Evolutionary conservation across 2,113 vertebrate genomes (phyloP).

Genomic region (Alethe diademata): DNA sequence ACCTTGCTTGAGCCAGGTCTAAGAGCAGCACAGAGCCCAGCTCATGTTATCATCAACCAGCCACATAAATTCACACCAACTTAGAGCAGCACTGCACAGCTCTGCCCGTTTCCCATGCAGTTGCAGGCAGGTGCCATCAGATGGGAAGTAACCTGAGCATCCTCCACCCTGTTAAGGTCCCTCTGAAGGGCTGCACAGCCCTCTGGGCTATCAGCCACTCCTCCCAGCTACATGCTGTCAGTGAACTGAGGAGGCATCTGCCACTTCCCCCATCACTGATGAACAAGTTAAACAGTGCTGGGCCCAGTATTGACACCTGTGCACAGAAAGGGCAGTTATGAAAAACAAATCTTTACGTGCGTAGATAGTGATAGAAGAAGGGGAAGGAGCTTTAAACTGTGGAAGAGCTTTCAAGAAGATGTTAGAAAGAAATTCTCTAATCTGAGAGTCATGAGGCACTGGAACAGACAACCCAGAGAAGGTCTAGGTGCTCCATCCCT

Average conservation of each 20-base stretch:
- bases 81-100: not conserved
- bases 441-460: not conserved
- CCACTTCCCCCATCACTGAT: not conserved
- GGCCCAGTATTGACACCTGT: not conserved
- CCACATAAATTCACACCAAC: not conserved
- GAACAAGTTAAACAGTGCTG: not conserved
- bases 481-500: not conserved
- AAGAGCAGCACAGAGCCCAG: not conserved
- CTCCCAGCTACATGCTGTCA: not conserved
- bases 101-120: not conserved
- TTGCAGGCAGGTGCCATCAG: not conserved
- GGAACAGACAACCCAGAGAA: not conserved
- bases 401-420: not conserved
- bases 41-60: not conserved
- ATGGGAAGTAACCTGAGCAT: not conserved
- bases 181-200: not conserved
- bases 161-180: not conserved
- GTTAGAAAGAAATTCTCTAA: not conserved
- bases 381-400: not conserved
- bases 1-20: not conserved
- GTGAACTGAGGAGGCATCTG: not conserved
- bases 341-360: not conserved
- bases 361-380: not conserved
- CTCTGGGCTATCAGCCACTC: not conserved
- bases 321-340: not conserved